These are phyloP conservation scores for Leontopithecus rosalia DNA, from an alignment of 2,797 vertebrate genomes.

Conservation along the genomic window DNA sequence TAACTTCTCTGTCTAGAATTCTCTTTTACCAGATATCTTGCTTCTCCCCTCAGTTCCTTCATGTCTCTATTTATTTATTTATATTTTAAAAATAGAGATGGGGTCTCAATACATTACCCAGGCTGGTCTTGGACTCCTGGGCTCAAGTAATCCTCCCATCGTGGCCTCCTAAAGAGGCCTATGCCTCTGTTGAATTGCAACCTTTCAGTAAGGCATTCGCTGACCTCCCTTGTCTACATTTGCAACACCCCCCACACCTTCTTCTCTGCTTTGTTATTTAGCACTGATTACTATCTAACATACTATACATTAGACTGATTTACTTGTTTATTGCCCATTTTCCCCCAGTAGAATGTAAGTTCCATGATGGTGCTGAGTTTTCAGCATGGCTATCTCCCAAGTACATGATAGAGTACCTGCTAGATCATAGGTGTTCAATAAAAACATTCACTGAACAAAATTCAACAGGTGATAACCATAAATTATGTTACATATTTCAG, in stretches of 20 bases:
- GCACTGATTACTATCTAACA: neutral
- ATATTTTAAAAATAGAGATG: too few relatives aligned
- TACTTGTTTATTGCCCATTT: constrained; percentile 27
- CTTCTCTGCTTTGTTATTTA: constrained; percentile 13
- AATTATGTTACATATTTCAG: neutral
- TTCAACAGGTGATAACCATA: neutral
- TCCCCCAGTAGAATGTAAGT: neutral
- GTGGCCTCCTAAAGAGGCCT: too few relatives aligned
- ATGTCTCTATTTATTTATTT: neutral
- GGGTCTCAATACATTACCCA: too few relatives aligned
- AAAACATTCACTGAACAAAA: constrained; percentile 28
- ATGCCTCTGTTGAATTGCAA: neutral
- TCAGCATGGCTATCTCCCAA: neutral
- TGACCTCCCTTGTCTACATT: neutral
- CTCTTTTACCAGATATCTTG: neutral
- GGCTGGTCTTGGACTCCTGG: too few relatives aligned
- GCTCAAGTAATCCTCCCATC: too few relatives aligned
- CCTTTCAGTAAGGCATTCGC: neutral
- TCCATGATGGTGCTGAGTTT: neutral
- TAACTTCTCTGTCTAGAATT: neutral
- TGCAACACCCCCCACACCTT: neutral
- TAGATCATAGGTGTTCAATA: neutral
- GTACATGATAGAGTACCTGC: neutral
- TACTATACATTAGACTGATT: neutral
- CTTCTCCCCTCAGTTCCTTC: neutral